Conservation (phyloP, 30 jellyfish, hydroid and myxozoan species). For the Turritopsis dohrnii region DNA sequence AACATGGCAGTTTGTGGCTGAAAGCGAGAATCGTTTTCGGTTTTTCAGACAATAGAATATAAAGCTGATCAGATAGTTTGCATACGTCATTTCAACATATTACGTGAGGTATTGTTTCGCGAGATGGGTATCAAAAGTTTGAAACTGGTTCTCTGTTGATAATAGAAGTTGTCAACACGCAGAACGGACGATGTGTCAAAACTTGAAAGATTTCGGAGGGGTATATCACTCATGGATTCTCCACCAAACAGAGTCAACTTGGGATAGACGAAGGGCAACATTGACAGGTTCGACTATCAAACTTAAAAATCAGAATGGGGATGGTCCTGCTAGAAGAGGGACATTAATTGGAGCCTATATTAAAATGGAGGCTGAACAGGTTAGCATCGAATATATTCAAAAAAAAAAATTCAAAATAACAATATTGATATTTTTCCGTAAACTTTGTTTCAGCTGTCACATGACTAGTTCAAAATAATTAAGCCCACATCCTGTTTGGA, state of each 20-base stretch:
- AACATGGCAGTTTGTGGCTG: neutral
- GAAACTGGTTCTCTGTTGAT: neutral
- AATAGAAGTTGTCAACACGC: neutral
- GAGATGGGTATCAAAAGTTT: neutral
- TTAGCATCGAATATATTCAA: neutral
- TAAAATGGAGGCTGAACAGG: constrained; percentile 13
- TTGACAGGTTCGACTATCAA: neutral
- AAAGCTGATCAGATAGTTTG: neutral
- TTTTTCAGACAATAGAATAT: neutral
- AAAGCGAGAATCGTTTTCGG: neutral
- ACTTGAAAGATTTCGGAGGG: neutral
- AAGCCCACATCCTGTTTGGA: neutral
- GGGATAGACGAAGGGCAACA: constrained; percentile 16
- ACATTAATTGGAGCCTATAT: constrained; percentile 5
- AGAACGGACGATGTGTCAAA: neutral
- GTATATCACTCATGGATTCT: neutral
- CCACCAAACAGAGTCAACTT: neutral
- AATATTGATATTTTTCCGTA: neutral
- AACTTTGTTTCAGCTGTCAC: neutral
- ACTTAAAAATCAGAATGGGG: neutral
- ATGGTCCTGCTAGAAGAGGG: constrained; percentile 5
- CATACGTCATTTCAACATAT: neutral
- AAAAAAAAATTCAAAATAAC: too few relatives aligned
- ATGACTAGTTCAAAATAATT: neutral
- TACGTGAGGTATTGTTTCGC: neutral